Conservation (phyloP, 2,888 invertebrate species). For the Hirtodrosophila histrioides region DNA sequence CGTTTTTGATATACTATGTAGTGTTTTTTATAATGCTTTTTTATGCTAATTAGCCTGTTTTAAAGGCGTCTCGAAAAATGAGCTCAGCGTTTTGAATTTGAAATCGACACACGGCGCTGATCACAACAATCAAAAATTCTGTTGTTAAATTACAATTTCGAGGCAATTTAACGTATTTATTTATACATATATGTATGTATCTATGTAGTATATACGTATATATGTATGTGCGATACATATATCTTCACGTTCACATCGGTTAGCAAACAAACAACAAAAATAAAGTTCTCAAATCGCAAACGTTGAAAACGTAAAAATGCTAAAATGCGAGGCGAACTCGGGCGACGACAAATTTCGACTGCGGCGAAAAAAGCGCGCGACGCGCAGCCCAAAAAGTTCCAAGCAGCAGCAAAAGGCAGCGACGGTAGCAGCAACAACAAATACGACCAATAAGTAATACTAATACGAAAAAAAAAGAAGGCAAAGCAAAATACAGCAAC, state of each 20-base stretch:
- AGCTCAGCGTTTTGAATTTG: conserved; percentile 73
- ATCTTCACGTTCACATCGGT: conserved; percentile 54
- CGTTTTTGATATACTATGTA: conserved; percentile 41
- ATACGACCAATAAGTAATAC: conserved; percentile 50
- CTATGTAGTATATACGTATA: conserved; percentile 9
- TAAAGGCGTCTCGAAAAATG: conserved; percentile 69
- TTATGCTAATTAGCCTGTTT: conserved; percentile 69
- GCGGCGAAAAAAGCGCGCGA: conserved; percentile 72
- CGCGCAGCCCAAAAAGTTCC: conserved; percentile 50
- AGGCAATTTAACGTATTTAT: conserved; percentile 37
- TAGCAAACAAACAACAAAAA: conserved; percentile 36
- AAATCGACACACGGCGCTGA: conserved; percentile 52
- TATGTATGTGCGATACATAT: conserved; percentile 24
- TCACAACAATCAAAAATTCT: conserved; percentile 25
- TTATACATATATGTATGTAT: conserved; percentile 28
- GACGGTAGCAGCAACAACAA: conserved; percentile 33
- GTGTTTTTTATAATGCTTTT: conserved; percentile 56
- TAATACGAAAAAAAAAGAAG: conserved; percentile 35
- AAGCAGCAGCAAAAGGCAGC: conserved; percentile 36
- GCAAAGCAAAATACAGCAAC: conserved; percentile 40
- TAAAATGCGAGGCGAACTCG: conserved; percentile 67
- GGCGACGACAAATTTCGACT: conserved; percentile 75
- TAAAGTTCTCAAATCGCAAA: conserved; percentile 49
- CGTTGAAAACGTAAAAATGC: conserved; percentile 53
- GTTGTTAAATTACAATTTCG: conserved; percentile 57